Conservation (phyloP, 2,888 invertebrate species). For the Drosophila putrida region DNA sequence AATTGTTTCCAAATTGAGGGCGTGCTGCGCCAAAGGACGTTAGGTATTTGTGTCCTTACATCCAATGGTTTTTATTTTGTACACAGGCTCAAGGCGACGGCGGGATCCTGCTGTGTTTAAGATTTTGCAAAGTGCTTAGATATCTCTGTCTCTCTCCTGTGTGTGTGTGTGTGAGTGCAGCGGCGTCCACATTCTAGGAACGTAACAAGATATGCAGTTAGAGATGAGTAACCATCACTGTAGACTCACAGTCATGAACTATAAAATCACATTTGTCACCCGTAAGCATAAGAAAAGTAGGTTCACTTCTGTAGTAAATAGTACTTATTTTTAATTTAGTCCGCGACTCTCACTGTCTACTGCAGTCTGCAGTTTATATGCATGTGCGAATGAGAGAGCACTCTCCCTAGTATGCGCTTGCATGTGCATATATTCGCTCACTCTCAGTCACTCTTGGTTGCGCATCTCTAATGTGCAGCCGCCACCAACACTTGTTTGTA, state of each 20-base stretch:
- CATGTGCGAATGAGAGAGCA: neutral
- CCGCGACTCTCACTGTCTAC: neutral
- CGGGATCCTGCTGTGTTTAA: slow-evolving; percentile 26
- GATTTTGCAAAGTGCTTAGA: slow-evolving; percentile 54
- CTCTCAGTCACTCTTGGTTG: slow-evolving; percentile 4
- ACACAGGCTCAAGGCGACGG: slow-evolving; percentile 59
- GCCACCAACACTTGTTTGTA: slow-evolving; percentile 42
- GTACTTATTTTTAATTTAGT: too few species aligned
- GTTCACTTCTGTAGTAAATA: neutral
- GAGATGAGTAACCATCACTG: slow-evolving; percentile 28
- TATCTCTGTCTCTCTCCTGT: slow-evolving; percentile 15
- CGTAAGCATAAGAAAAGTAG: too few species aligned
- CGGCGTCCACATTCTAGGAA: slow-evolving; percentile 55
- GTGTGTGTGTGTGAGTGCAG: slow-evolving; percentile 17
- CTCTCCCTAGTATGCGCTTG: neutral
- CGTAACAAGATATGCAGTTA: slow-evolving; percentile 31
- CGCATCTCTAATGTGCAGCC: slow-evolving; percentile 43
- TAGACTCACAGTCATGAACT: neutral
- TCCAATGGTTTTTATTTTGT: slow-evolving; percentile 78
- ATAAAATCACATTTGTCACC: neutral
- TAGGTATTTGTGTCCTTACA: slow-evolving; percentile 24
- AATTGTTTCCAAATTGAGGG: slow-evolving; percentile 58
- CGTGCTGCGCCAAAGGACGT: slow-evolving; percentile 62
- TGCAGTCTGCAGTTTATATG: neutral
- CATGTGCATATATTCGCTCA: neutral